Evolutionary conservation across 2,113 vertebrate species (phyloP), one percentile per base, ranked within the genome.

Genomic region (Sminthopsis crassicaudata): DNA sequence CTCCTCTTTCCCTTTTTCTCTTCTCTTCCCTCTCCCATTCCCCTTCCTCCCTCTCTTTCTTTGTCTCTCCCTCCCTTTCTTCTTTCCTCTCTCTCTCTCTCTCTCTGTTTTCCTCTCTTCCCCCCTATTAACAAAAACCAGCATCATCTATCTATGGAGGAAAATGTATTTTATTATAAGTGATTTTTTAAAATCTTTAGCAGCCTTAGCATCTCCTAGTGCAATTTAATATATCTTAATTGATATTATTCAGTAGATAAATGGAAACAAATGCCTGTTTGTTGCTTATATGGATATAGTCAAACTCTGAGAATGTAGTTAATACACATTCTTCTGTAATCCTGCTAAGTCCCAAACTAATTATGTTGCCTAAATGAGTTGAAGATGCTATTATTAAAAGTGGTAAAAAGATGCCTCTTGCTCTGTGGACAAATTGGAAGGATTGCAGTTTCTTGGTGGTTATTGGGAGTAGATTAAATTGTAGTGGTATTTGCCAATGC

Each of bases 91-190:
- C 57, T 30, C 10, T 27, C 26, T 27, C 27, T n/a, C n/a, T 57
- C 26, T 27, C 26, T 57, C 10, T 57, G 36, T 67, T 12, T 60
- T 12, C 12, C 57, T 57, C 55, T 57, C 19, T 48, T 84, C 14
- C 22, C 23, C 36, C 19, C 42, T 19, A 84, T 84, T 42, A 42
- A n/a, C 30, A n/a, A 91, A 91, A 84, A 90, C 42, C n/a, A 48
- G 0, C 90, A 55, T 84, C 94, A 16, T 53, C 42, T 93, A 91
- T 53, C 42, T 91, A 54, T 94, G 57, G 26, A 48, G 92, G 90
- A 92, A 84, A 92, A 91, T 91, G 6, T 60, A 95, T 94, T 97
- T 96, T 93, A 25, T 19, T 51, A 55, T 54, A 36, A 94, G 54
- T 94, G 51, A 22, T 36, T 8, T 84, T 91, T 96, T 91, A 51